Conservation (phyloP, 2,797 vertebrate genomes). For the Notoglanidium macrostoma region DNA sequence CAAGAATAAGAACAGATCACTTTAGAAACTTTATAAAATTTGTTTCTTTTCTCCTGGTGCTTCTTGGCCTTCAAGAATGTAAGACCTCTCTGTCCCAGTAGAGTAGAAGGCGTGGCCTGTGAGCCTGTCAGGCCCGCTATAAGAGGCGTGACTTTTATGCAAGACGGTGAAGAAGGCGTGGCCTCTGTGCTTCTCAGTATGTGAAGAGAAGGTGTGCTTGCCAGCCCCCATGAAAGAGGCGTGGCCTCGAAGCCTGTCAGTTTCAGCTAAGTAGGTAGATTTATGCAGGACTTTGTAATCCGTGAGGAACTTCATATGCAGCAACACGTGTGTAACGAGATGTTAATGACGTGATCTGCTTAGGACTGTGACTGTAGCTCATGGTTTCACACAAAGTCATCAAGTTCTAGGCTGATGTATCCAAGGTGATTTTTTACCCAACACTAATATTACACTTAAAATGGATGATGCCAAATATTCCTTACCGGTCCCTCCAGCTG, state of each 20-base stretch:
- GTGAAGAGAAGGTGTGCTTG: no score
- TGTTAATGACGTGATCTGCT: neutral
- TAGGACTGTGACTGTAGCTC: neutral
- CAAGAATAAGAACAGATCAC: neutral
- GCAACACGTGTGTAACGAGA: neutral
- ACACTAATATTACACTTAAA: neutral
- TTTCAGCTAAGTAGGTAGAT: neutral
- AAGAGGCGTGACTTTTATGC: neutral
- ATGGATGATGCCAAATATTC: neutral
- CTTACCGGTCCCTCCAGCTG: slow-evolving; percentile 72
- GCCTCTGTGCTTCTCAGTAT: neutral
- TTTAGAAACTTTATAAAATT: neutral
- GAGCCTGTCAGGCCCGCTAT: neutral
- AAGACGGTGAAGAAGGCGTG: neutral
- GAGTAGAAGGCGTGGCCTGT: neutral
- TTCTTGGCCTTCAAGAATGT: neutral
- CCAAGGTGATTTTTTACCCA: neutral
- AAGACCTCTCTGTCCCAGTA: neutral
- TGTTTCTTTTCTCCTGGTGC: neutral
- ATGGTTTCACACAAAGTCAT: neutral
- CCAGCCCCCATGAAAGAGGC: no score
- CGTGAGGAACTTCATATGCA: no score
- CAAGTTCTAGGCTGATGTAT: neutral
- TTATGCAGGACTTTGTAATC: no score
- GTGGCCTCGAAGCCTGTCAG: neutral